Percentiles rank a stretch among this genome's conserved stretches.
Evolutionary conservation across 2,113 vertebrate genomes (phyloP).

Genomic region (Kryptolebias marmoratus): DNA sequence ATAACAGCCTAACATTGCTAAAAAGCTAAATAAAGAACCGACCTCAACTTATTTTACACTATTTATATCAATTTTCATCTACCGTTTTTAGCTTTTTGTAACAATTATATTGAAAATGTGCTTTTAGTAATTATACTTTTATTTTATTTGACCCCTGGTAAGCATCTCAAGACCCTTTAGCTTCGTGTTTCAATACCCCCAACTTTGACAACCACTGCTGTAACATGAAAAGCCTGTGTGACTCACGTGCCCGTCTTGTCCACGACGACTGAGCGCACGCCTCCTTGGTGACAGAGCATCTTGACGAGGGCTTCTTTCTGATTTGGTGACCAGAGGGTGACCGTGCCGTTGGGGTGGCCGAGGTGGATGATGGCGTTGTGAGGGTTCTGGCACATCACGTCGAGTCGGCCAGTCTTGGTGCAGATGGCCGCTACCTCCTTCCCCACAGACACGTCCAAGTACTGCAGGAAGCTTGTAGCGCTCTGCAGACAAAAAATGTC

Average conservation of each 20-base stretch:
- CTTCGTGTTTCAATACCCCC: too few relatives aligned
- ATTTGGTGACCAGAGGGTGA: constrained; percentile 91
- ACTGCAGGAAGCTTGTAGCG: constrained; percentile 88
- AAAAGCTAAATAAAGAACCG: too few relatives aligned
- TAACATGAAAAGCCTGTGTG: neutral
- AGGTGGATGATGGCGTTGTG: constrained; percentile 88
- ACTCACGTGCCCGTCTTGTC: constrained; percentile 90
- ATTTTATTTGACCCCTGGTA: too few relatives aligned
- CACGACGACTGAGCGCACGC: constrained; percentile 83
- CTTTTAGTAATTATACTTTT: too few relatives aligned
- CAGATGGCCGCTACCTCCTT: constrained; percentile 85
- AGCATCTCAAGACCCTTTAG: too few relatives aligned
- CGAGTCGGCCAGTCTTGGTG: constrained; percentile 84
- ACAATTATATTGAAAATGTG: too few relatives aligned
- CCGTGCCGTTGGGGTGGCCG: constrained; percentile 86
- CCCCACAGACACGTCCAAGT: constrained; percentile 89
- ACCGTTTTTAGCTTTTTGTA: too few relatives aligned
- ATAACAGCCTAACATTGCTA: too few relatives aligned
- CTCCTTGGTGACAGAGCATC: constrained; percentile 89
- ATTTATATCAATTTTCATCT: too few relatives aligned
- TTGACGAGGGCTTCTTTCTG: constrained; percentile 87
- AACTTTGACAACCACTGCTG: neutral
- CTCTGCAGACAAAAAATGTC: constrained; percentile 74
- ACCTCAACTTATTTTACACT: too few relatives aligned
- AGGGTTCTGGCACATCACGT: constrained; percentile 89